Evolutionary conservation across 2,113 vertebrate genomes (phyloP).

Genomic region (Channa argus): DNA sequence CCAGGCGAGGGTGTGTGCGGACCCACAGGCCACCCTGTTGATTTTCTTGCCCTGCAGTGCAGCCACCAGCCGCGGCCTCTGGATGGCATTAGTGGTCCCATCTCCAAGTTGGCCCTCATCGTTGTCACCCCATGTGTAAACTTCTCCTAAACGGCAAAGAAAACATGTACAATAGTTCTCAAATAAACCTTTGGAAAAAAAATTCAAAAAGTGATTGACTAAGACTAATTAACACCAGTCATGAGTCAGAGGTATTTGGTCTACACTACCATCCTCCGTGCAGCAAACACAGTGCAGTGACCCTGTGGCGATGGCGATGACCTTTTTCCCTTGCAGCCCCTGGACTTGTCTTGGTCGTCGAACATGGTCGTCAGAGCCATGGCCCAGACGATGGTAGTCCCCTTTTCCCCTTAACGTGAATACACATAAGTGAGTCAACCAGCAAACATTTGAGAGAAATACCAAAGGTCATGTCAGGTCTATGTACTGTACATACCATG

Average conservation of each 20-base stretch:
- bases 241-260: neutral
- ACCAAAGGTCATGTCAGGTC: neutral
- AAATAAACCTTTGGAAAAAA: neutral
- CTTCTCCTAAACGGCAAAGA: constrained; percentile 87
- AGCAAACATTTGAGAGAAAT: neutral
- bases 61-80: constrained; percentile 94
- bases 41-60: constrained; percentile 99
- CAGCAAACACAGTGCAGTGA: constrained; percentile 99
- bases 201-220: neutral
- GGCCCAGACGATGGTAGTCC: constrained; percentile 96
- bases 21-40: constrained; percentile 97
- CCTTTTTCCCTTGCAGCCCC: constrained; percentile 97
- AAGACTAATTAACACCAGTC: neutral
- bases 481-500: constrained; percentile 85
- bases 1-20: constrained; percentile 97
- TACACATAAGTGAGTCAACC: neutral
- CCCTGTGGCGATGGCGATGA: constrained; percentile 96
- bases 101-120: constrained; percentile 98
- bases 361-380: constrained; percentile 98
- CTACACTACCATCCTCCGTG: constrained; percentile 94
- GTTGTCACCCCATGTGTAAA: constrained; percentile 99
- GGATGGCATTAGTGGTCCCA: constrained; percentile 98
- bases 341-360: constrained; percentile 96
- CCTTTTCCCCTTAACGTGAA: constrained; percentile 91
- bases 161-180: neutral